Evolutionary conservation across 2,888 invertebrate species (phyloP), one percentile per base, ranked within the genome.

Genomic region (Watsonalla binaria): DNA sequence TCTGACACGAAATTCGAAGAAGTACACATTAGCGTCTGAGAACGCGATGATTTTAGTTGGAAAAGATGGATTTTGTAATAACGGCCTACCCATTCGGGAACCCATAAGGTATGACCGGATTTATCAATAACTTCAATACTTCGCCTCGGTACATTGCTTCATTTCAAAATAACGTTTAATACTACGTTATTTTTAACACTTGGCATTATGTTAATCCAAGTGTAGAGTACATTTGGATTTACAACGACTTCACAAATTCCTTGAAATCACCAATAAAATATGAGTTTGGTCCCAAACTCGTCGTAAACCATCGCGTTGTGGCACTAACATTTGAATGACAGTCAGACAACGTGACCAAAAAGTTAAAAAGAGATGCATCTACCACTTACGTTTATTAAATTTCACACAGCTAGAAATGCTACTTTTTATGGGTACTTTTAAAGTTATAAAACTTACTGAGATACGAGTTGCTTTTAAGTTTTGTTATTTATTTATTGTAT

Each of bases 251-350:
- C 70, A 72, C 71, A 71, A 71, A 82, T 80, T 78, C 74, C 64
- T 64, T 62, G 56, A 72, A 76, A 83, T 76, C 70, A 76, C 73
- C 77, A 60, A 80, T 84, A 84, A 85, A 85, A 76, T 82, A 77
- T 78, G 73, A 80, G 72, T 76, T 78, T 81, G 78, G 68, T 78
- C 76, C 78, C 66, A 68, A 62, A 74, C 70, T 66, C 65, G 65
- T 73, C 76, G 73, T 87, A 86, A 87, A 87, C 63, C 70, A 78
- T 74, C 69, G 68, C 62, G 64, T 71, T 69, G 66, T 70, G 65
- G 61, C 62, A 56, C 64, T 75, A 71, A 74, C 70, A 78, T 80
- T 76, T 79, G 70, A 81, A 79, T 76, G 64, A 65, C 61, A 71
- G 63, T 62, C 69, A 70, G 66, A 68, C 68, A 66, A 80, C 78